Conservation (phyloP, 1,140 invertebrate species). For the Halyomorpha halys region DNA sequence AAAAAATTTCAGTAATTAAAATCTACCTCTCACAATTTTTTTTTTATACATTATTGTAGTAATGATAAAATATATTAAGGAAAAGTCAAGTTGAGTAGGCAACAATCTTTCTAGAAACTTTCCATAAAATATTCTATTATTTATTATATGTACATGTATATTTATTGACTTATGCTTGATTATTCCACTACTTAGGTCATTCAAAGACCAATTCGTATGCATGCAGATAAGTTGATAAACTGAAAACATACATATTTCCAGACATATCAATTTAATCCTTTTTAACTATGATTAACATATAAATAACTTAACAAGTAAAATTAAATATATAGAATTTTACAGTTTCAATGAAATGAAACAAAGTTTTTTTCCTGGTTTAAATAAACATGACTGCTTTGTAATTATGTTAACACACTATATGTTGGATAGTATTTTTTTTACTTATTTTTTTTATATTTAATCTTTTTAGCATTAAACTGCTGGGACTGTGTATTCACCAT, state of each 20-base stretch:
- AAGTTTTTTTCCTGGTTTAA: neutral
- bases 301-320: neutral
- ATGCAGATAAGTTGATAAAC: neutral
- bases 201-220: neutral
- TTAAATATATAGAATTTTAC: neutral
- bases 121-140: neutral
- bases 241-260: neutral
- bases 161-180: neutral
- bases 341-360: neutral
- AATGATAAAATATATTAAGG: no score
- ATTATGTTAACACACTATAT: neutral
- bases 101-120: neutral
- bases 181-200: neutral
- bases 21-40: no score
- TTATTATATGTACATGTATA: neutral
- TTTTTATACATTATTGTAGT: no score
- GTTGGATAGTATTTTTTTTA: no score
- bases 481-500: no score
- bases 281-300: neutral
- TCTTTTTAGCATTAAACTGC: no score
- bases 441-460: no score
- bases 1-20: no score
- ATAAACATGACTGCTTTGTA: neutral
- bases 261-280: neutral
- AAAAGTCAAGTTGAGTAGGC: no score